Conservation (phyloP, 1,140 invertebrate genomes). For the Calycopis cecrops region DNA sequence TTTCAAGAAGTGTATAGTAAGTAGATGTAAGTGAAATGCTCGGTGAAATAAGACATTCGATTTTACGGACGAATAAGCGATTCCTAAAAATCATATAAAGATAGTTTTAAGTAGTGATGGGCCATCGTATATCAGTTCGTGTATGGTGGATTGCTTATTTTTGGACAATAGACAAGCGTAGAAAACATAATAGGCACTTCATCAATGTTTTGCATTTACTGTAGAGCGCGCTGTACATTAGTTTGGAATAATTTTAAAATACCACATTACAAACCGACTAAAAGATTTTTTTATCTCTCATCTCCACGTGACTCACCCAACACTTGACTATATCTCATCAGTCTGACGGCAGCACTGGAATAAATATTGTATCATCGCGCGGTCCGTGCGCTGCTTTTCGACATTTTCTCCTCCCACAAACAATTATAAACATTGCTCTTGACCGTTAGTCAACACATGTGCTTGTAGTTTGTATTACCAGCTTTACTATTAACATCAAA, state of each 20-base stretch:
- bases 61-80: too few relatives aligned
- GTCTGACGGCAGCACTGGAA: conserved; percentile 9
- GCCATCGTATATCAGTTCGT: too few relatives aligned
- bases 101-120: too few relatives aligned
- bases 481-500: background rate
- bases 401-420: conserved; percentile 19
- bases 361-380: conserved; percentile 22
- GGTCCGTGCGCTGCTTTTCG: conserved; percentile 13
- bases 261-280: background rate
- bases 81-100: too few relatives aligned
- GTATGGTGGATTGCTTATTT: too few relatives aligned
- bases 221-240: too few relatives aligned
- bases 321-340: conserved; percentile 16
- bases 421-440: conserved; percentile 3
- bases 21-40: too few relatives aligned
- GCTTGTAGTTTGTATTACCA: background rate
- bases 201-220: too few relatives aligned
- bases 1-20: too few relatives aligned
- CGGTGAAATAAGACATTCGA: too few relatives aligned
- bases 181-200: too few relatives aligned
- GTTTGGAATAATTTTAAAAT: conserved; percentile 5
- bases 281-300: conserved; percentile 27
- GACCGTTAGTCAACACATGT: conserved; percentile 6
- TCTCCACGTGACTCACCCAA: conserved; percentile 23
- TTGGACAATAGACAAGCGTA: too few relatives aligned